Conservation (phyloP, 2,113 vertebrate species). For the Gopherus flavomarginatus region DNA sequence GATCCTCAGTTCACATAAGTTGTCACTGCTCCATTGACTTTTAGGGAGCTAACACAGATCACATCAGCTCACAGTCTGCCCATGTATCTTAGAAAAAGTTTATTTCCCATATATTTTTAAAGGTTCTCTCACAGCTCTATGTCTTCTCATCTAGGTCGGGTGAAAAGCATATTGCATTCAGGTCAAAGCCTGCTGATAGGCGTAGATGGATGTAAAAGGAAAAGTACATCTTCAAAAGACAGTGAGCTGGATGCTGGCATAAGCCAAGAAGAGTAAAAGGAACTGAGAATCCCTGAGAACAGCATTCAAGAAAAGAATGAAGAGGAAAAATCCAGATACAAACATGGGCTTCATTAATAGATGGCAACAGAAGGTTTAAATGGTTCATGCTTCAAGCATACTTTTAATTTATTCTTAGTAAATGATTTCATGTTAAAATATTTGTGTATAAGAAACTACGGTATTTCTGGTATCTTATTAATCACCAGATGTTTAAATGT, state of each 20-base stretch:
- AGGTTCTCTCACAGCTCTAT: background rate
- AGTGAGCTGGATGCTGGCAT: slow-evolving; percentile 86
- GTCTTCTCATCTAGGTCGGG: slow-evolving; percentile 67
- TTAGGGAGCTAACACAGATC: background rate
- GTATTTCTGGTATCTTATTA: background rate
- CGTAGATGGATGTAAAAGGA: slow-evolving; percentile 87
- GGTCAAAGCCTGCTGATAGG: slow-evolving; percentile 87
- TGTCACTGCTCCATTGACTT: background rate
- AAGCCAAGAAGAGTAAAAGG: slow-evolving; percentile 82
- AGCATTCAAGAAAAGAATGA: slow-evolving; percentile 87
- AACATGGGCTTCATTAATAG: slow-evolving; percentile 79
- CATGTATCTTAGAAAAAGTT: background rate
- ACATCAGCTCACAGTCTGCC: background rate
- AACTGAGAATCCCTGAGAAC: slow-evolving; percentile 82
- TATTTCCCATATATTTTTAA: background rate
- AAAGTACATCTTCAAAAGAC: slow-evolving; percentile 83
- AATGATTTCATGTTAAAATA: background rate
- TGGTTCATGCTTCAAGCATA: background rate
- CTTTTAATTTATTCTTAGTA: background rate
- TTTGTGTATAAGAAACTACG: background rate
- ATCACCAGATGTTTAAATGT: background rate
- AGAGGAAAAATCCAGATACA: slow-evolving; percentile 85
- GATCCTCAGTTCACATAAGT: background rate
- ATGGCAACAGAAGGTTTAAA: background rate
- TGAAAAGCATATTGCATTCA: slow-evolving; percentile 87